Conservation (phyloP, 2,888 invertebrate genomes). For the Arctia plantaginis region DNA sequence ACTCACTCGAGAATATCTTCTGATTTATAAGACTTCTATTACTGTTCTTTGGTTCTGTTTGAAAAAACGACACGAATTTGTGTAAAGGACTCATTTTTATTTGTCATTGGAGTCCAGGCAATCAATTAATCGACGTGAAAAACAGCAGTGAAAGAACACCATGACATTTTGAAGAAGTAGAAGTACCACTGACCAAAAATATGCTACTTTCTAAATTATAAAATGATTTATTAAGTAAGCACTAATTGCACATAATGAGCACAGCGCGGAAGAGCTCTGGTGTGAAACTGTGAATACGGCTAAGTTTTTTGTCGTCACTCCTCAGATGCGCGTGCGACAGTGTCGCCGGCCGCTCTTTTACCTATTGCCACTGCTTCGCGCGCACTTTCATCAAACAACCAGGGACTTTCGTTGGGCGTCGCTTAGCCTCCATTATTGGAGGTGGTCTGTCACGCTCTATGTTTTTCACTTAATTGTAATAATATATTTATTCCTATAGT, state of each 20-base stretch:
- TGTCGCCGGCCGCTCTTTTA: conserved; percentile 64
- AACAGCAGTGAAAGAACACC: conserved; percentile 30
- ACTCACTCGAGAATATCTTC: conserved; percentile 87
- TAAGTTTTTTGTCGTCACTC: conserved; percentile 63
- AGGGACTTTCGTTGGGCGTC: conserved; percentile 66
- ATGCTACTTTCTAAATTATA: conserved; percentile 39
- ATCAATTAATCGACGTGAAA: conserved; percentile 12
- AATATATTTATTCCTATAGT: conserved; percentile 5
- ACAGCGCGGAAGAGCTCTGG: conserved; percentile 55
- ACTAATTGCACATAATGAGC: conserved; percentile 53
- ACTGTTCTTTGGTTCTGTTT: conserved; percentile 84
- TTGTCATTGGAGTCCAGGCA: conserved; percentile 17
- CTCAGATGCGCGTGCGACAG: conserved; percentile 65
- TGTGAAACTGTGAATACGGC: conserved; percentile 50
- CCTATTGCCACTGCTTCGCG: conserved; percentile 64
- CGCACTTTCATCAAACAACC: conserved; percentile 69
- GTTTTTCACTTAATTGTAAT: conserved; percentile 26
- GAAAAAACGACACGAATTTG: conserved; percentile 88
- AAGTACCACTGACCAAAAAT: conserved; percentile 31
- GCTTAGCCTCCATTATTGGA: conserved; percentile 39
- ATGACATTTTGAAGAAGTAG: conserved; percentile 28
- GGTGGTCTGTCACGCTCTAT: conserved; percentile 50
- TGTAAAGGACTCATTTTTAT: conserved; percentile 86
- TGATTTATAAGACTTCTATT: conserved; percentile 76
- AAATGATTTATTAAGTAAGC: conserved; percentile 41